These are phyloP conservation scores for Pollenia labialis DNA, from an alignment of 2,888 invertebrate genomes.

Conservation along the genomic window DNA sequence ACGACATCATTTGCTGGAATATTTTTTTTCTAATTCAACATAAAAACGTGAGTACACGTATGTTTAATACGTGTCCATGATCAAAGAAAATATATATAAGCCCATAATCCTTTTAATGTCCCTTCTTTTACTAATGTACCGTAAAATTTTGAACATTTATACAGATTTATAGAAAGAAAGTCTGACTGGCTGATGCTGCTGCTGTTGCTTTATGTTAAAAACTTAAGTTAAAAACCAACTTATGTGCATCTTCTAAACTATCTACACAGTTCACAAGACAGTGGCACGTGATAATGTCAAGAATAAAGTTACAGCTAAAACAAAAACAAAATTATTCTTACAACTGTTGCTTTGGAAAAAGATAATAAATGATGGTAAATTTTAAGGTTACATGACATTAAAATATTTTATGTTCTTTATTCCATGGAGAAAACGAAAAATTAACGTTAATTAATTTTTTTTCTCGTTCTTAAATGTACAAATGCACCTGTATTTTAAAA, in stretches of 20 bases:
- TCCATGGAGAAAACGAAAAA: background rate
- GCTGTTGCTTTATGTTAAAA: constrained; percentile 19
- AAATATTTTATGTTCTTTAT: background rate
- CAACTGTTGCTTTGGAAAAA: constrained; percentile 45
- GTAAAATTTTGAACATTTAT: constrained; percentile 57
- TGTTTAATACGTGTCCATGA: constrained; percentile 35
- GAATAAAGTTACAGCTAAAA: background rate
- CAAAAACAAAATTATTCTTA: background rate
- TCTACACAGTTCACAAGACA: constrained; percentile 49
- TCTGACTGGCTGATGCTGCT: constrained; percentile 32
- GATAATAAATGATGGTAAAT: constrained; percentile 26
- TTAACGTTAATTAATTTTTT: constrained; percentile 12
- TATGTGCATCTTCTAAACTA: background rate
- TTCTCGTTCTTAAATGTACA: background rate
- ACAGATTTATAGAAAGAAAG: constrained; percentile 61
- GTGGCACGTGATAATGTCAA: constrained; percentile 64
- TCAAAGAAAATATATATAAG: constrained; percentile 13
- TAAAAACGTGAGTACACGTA: constrained; percentile 59
- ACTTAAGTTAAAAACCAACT: background rate
- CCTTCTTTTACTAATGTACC: constrained; percentile 55
- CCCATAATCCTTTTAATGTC: constrained; percentile 63
- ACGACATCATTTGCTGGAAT: background rate
- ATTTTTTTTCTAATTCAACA: constrained; percentile 24
- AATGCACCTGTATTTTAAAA: background rate
- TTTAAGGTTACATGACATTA: constrained; percentile 6